phyloP scores from a whole-genome alignment of 2,113 vertebrate species.

The Phalacrocorax aristotelis region DNA sequence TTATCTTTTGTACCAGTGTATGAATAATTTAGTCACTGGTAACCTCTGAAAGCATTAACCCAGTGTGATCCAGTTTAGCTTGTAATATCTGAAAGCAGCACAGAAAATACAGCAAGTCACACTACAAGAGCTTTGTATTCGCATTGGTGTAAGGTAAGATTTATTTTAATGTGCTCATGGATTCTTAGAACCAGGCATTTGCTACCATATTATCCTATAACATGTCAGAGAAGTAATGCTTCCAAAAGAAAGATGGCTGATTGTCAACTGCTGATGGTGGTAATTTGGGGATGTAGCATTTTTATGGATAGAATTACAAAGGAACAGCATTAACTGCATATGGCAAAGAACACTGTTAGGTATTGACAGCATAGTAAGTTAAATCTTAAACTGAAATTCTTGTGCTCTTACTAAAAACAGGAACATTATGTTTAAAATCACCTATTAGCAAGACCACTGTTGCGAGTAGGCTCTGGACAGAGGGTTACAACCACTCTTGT shows the following conservation, averaged over 20 bases:
- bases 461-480: neutral
- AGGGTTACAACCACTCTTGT: neutral
- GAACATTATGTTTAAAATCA: neutral
- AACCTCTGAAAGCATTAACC: constrained; percentile 4
- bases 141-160: neutral
- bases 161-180: neutral
- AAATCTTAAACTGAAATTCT: neutral
- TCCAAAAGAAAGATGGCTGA: neutral
- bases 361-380: neutral
- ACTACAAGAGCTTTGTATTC: neutral
- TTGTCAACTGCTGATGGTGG: neutral
- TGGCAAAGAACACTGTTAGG: neutral
- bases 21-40: neutral
- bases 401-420: neutral
- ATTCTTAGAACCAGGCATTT: neutral
- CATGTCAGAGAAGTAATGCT: neutral
- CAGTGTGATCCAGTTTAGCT: neutral
- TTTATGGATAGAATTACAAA: constrained; percentile 13
- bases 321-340: neutral
- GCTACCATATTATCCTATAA: neutral
- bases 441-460: neutral
- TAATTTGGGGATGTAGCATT: neutral
- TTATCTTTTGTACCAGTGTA: neutral
- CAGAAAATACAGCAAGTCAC: neutral
- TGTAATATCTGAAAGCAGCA: neutral